Conservation (phyloP, 2,888 invertebrate species). For the Melikaiella ostensackeni region DNA sequence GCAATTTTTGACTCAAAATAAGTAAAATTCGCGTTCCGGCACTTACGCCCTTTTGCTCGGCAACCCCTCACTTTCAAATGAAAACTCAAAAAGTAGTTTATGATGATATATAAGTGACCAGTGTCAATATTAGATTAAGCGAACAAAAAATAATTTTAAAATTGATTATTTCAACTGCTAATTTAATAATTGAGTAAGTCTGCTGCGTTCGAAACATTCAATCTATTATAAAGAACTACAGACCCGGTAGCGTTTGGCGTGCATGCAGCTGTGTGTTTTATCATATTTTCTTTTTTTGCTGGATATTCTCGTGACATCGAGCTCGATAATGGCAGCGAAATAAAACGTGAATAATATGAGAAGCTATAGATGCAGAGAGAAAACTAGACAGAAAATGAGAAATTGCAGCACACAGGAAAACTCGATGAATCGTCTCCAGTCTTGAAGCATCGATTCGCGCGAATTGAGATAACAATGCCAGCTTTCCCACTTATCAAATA, state of each 20-base stretch:
- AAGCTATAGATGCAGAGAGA: conserved; percentile 49
- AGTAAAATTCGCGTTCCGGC: no score
- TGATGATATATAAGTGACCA: no score
- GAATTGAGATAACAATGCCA: neutral
- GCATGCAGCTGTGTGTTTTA: conserved; percentile 48
- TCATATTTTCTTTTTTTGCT: neutral
- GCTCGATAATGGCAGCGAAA: conserved; percentile 42
- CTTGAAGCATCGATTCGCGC: conserved; percentile 3
- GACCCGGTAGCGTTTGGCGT: conserved; percentile 53
- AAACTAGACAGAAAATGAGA: conserved; percentile 48
- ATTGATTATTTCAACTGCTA: neutral
- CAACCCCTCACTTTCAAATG: no score
- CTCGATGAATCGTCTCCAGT: conserved; percentile 23
- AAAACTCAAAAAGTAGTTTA: no score
- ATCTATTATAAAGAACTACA: conserved; percentile 31
- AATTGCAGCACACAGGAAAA: conserved; percentile 47
- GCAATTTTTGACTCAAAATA: no score
- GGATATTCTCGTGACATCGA: conserved; percentile 43
- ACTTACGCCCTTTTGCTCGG: no score
- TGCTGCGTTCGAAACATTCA: neutral
- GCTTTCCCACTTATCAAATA: neutral
- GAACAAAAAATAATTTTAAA: neutral
- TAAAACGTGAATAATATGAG: conserved; percentile 47
- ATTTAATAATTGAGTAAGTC: neutral
- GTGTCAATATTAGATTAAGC: neutral